Base-by-base conservation (phyloP, 2,888 invertebrate species). In the Graphium colonna region DNA sequence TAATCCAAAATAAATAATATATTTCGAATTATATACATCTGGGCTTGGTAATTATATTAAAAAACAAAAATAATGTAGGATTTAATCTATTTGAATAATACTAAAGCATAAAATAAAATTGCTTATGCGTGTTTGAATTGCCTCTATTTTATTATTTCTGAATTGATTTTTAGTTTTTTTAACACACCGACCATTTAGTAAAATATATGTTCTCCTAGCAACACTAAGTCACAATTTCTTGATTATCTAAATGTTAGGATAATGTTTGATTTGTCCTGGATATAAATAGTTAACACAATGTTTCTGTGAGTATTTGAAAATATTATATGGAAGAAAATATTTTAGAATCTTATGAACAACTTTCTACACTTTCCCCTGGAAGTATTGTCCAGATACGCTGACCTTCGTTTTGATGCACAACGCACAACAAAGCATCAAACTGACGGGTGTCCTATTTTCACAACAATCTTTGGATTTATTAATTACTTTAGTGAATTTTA, bases 401-500 rank as follows among this genome's bases (percentile, higher is more conserved):
- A 89, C 90, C 90, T 89, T 90, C 90, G 90, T 86, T 82, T 87
- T 81, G 90, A 90, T 90, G 90, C 90, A 90, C 90, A 90, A 90
- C 90, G 90, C 90, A 90, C 90, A 90, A 90, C 90, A 90, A 90
- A 90, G 90, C 90, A 90, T 90, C 90, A 90, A 89, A 88, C 88
- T 90, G 90, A 90, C 90, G 89, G 87, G 87, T 90, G 90, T 87
- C 89, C 90, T 85, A 90, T 89, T 89, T 90, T 85, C 88, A 88
- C 83, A 88, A 90, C 89, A 90, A 83, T 85, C 79, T 78, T 77
- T 72, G 62, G 74, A 77, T 75, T 72, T 76, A 70, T 71, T 73
- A 72, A 67, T 71, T 69, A 64, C 63, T 65, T 65, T 69, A 63
- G 65, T 70, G 69, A 67, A 74, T 70, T 63, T 58, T 62, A 56